Percentiles rank a stretch among this genome's conserved stretches.
These are phyloP conservation scores for Albula glossodonta DNA, from an alignment of 2,113 vertebrate species.

Conservation along the genomic window DNA sequence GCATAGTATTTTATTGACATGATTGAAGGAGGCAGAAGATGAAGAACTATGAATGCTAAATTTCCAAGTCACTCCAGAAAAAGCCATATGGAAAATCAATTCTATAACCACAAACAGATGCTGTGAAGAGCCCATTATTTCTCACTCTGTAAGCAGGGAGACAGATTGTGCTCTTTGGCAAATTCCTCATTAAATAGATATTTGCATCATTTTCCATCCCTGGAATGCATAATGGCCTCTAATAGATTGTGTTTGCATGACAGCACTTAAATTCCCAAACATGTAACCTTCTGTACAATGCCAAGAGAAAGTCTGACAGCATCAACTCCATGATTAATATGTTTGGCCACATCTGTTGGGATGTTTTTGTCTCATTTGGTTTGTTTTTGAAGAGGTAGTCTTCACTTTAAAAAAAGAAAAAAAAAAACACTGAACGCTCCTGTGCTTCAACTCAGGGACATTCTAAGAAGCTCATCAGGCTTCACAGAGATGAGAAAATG, in stretches of 20 bases:
- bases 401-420: neutral
- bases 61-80: constrained; percentile 13
- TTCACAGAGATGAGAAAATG: neutral
- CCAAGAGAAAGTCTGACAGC: constrained; percentile 3
- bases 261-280: neutral
- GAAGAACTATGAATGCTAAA: neutral
- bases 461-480: neutral
- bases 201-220: neutral
- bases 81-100: constrained; percentile 20
- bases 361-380: neutral
- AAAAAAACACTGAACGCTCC: neutral
- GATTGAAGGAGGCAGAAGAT: neutral
- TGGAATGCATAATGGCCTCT: neutral
- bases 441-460: neutral
- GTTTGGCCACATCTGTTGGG: neutral
- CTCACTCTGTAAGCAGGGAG: neutral
- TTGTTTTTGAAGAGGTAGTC: neutral
- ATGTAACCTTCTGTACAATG: constrained; percentile 5
- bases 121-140: neutral
- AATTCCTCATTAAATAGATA: constrained; percentile 13
- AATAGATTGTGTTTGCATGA: constrained; percentile 2
- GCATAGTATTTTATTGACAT: neutral
- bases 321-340: neutral
- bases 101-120: constrained; percentile 20
- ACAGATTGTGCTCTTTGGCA: constrained; percentile 18